Evolutionary conservation across 2,797 vertebrate genomes (phyloP), one percentile per base, ranked within the genome.

Genomic region (Tolypeutes matacus): DNA sequence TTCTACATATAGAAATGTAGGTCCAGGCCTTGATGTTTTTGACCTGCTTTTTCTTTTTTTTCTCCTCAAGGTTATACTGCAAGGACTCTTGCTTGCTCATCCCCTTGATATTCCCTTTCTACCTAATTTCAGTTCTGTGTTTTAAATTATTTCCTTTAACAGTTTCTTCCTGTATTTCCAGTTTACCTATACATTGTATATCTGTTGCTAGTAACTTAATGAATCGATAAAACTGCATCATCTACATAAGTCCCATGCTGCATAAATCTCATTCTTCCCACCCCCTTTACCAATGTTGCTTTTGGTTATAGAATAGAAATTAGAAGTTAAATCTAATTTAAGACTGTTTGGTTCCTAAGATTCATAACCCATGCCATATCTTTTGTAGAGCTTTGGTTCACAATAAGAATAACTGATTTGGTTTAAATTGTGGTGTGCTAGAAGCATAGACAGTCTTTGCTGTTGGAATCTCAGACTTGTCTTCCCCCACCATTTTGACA

Each of bases 251-350:
- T 82, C 58, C 58, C 15, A 0, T 9, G 10, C 15, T 49, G 39
- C 60, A 3, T 23, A 1, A 51, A n/a, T 49, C 62, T 64, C 21
- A 29, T 23, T 20, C 49, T 27, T 62, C 25, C 23, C 25, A 34
- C 42, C 17, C 25, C 42, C 15, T 84, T 58, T 8, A 15, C 46
- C 7, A 1, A 3, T 31, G 46, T 25, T 88, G 80, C 73, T 83
- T 77, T 87, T 67, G 12, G 82, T 91, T 75, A 39, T 60, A 29
- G 95, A 42, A 69, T 81, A 82, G 83, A 80, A 95, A 75, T 91
- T 91, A 73, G 80, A 53, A 39, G 67, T 82, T 91, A 76, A 93
- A 56, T 89, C 78, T 92, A 39, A 89, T 82, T 93, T 95, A 93
- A 65, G 77, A 23, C 72, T 62, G 18, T 39, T 81, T 91, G 93